Evolutionary conservation across 2,888 invertebrate species (phyloP), one percentile per base, ranked within the genome.

Genomic region (Cephus sareptanus): DNA sequence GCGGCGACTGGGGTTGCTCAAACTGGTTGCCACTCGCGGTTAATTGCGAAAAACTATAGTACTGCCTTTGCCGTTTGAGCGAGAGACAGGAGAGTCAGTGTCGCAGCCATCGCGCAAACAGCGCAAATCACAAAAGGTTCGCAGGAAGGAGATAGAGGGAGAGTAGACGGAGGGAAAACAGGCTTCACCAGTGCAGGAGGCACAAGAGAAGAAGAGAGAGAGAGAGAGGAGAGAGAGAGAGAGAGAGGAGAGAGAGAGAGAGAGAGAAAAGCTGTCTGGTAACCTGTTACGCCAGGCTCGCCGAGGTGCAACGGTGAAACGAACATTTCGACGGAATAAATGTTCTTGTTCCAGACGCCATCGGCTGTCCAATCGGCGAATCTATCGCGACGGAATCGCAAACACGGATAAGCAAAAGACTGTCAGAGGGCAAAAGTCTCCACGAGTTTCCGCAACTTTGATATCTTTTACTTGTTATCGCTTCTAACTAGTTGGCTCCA

Each of bases 21-120:
- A 71, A 71, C 31, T 71, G 31, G 71, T 71, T 23, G 71, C 2
- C 71, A 23, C 71, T 56, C 56, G 15, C 56, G 15, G 23, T 56
- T 71, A 71, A 71, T 71, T 71, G 71, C 71, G 71, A 23, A 71
- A 71, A 71, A 71, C 33, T 71, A 23, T 71, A 31, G 56, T 23
- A 23, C 56, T 56, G 56, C 9, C 56, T 23, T 9, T 23, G 56
- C 56, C 23, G 56, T 56, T 56, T 23, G 23, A 56, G 56, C 56
- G 56, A 56, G 15, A 40, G 40, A 40, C 40, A 15, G 23, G 40
- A 40, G 40, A 56, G 56, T 23, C 56, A 9, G 56, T 56, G 56
- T 56, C 56, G 23, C 56, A 56, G 56, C 23, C 56, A 56, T 56
- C 56, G 56, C 23, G 56, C 23, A 56, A 56, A 56, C 23, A 23